Evolutionary conservation across 2,113 vertebrate genomes (phyloP).

Genomic region (Hystrix cristata): DNA sequence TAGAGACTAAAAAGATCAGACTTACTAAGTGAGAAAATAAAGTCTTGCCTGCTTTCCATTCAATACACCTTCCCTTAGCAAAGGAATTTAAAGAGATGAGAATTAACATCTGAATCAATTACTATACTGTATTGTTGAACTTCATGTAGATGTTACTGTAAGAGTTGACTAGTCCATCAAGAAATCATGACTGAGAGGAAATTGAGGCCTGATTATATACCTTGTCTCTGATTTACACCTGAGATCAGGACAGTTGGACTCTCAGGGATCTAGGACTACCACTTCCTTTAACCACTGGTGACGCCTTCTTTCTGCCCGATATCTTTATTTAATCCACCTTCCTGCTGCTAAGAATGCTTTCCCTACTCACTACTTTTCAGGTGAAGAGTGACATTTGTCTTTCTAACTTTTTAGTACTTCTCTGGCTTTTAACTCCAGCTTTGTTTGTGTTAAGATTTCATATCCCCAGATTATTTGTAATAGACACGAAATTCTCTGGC

Average conservation of each 20-base stretch:
- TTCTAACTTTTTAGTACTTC: conserved; percentile 34
- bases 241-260: too few species aligned
- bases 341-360: not conserved
- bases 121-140: not conserved
- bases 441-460: not conserved
- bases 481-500: not conserved
- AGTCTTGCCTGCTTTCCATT: conserved; percentile 5
- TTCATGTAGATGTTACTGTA: not conserved
- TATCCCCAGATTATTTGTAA: conserved; percentile 43
- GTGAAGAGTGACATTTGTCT: conserved; percentile 33
- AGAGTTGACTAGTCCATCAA: not conserved
- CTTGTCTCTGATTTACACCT: not conserved
- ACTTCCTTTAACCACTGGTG: not conserved
- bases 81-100: not conserved
- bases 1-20: not conserved
- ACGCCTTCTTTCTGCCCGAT: not conserved
- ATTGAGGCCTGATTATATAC: not conserved
- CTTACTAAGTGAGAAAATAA: not conserved
- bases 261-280: not conserved
- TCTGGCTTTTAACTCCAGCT: not conserved
- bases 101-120: conserved; percentile 4
- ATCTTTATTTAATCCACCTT: not conserved
- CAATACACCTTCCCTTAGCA: not conserved
- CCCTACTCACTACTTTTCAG: not conserved
- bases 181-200: not conserved